phyloP scores from a whole-genome alignment of 2,888 invertebrate species.

The Rhaphigaster nebulosa region DNA sequence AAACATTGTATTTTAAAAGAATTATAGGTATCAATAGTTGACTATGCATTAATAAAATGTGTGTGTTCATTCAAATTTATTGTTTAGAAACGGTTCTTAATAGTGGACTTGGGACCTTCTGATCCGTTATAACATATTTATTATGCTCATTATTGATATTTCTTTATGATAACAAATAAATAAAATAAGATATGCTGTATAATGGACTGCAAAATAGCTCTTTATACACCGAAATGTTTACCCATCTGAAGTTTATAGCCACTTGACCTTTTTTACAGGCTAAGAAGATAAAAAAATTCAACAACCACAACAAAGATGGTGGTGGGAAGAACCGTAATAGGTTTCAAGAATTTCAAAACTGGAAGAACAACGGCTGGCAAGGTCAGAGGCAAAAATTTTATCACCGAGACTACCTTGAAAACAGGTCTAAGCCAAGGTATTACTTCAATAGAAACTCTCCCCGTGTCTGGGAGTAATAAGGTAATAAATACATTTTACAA shows the following conservation, averaged over 20 bases:
- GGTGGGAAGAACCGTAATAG: constrained; percentile 61
- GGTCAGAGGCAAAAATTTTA: constrained; percentile 62
- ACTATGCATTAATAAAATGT: too few relatives aligned
- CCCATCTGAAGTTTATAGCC: neutral
- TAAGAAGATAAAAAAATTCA: constrained; percentile 63
- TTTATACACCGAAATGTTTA: too few relatives aligned
- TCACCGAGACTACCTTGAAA: constrained; percentile 55
- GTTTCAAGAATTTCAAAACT: constrained; percentile 64
- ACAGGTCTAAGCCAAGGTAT: constrained; percentile 50
- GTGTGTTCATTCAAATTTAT: too few relatives aligned
- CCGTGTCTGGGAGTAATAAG: constrained; percentile 50
- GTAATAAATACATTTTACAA: neutral
- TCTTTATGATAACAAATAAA: too few relatives aligned
- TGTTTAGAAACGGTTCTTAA: too few relatives aligned
- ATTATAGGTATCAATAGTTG: too few relatives aligned
- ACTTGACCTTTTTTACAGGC: constrained; percentile 60
- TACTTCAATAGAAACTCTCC: constrained; percentile 47
- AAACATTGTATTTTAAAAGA: too few relatives aligned
- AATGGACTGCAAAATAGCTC: too few relatives aligned
- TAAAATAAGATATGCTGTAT: too few relatives aligned
- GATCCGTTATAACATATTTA: too few relatives aligned
- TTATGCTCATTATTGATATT: too few relatives aligned
- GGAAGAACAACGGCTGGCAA: constrained; percentile 62
- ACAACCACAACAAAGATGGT: constrained; percentile 58
- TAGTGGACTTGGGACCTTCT: too few relatives aligned